Conservation (phyloP, 2,113 vertebrate genomes). For the Regulus satrapa region DNA sequence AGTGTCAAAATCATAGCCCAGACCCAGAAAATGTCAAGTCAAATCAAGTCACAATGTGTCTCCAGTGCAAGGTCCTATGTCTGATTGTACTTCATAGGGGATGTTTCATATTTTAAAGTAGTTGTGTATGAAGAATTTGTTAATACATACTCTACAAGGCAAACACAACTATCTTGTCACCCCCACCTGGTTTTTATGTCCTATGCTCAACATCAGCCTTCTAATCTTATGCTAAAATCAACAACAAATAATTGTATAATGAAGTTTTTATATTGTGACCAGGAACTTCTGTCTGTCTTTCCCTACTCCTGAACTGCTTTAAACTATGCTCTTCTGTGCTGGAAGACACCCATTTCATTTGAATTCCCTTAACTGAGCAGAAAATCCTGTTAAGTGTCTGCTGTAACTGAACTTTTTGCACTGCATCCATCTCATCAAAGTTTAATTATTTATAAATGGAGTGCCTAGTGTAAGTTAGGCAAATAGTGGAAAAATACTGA, state of each 20-base stretch:
- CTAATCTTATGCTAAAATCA: neutral
- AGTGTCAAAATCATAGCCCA: neutral
- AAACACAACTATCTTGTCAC: neutral
- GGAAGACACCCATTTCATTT: neutral
- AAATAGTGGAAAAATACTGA: neutral
- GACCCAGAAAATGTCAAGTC: neutral
- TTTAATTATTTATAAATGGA: neutral
- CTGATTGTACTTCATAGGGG: neutral
- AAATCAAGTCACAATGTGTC: neutral
- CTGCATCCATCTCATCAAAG: neutral
- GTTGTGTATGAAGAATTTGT: neutral
- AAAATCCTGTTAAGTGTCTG: neutral
- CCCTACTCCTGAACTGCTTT: neutral
- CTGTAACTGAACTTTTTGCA: neutral
- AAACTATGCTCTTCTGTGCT: neutral
- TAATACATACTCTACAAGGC: neutral
- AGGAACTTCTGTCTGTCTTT: neutral
- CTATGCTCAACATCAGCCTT: neutral
- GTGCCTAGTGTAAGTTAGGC: neutral
- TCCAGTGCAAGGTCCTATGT: neutral
- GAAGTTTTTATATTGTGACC: neutral
- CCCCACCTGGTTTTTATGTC: neutral
- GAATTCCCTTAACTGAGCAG: neutral
- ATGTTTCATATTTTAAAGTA: neutral
- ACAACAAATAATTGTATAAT: neutral